Evolutionary conservation across 2,797 vertebrate genomes (phyloP), one percentile per base, ranked within the genome.

Genomic region (Champsocephalus esox): DNA sequence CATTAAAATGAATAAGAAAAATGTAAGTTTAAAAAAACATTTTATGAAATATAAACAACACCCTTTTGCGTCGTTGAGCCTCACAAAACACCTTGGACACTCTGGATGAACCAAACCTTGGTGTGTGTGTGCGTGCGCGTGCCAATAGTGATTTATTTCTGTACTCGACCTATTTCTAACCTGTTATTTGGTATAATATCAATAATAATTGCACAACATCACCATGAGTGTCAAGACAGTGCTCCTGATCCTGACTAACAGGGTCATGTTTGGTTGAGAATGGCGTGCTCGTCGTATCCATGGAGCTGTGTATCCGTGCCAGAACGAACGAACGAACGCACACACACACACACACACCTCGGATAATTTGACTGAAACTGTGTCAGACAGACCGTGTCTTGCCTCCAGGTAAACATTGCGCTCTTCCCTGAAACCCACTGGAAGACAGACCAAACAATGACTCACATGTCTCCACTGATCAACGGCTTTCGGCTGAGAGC

Each of bases 381-480:
- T 77, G 75, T 86, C 73, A 86, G 85, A 80, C 50, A 79, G 84
- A 81, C 75, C 60, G 60, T 66, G 79, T 86, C 44, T 89, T 74
- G 84, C 87, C 83, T 79, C 70, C 75, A 73, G 89, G 84, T 83
- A 83, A 81, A 56, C 63, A 58, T 76, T 16, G 34, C 78, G 73
- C 74, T 3, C 50, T 92, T 92, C 89, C 89, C 78, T 73, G 66
- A 88, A 91, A 89, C 77, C 55, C 60, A 77, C 83, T 74, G 62
- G 38, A 87, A 88, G 81, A 85, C 86, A 89, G 82, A 79, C 70
- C 78, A 82, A 90, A 93, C 90, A 92, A 93, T 92, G 91, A 81
- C 87, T 79, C 86, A 92, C 89, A 90, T 92, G 93, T 92, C 88
- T 93, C 79, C 87, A 81, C 86, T 58, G 56, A 64, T 87, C 77